phyloP scores from a whole-genome alignment of 2,888 invertebrate species.

The Timema podura region DNA sequence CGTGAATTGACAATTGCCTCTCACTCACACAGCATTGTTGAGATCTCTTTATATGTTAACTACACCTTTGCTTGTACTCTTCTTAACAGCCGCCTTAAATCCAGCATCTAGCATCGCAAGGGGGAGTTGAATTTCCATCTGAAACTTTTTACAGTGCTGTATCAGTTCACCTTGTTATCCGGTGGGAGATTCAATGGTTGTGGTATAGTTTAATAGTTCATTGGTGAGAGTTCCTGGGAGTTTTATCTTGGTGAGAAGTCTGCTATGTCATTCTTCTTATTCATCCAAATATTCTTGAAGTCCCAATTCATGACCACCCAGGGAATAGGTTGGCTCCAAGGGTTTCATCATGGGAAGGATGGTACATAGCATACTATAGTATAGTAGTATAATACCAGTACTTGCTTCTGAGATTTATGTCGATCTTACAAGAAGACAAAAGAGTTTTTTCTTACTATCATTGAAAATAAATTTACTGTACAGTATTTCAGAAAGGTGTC shows the following conservation, averaged over 20 bases:
- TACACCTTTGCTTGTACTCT: background rate
- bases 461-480: conserved; percentile 3
- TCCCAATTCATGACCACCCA: too few relatives aligned
- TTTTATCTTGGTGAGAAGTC: too few relatives aligned
- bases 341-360: too few relatives aligned
- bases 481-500: background rate
- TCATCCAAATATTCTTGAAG: too few relatives aligned
- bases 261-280: too few relatives aligned
- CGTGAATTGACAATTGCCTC: background rate
- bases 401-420: background rate
- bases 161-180: background rate
- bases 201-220: too few relatives aligned
- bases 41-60: background rate
- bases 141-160: background rate
- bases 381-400: too few relatives aligned
- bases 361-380: too few relatives aligned
- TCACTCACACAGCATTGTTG: background rate
- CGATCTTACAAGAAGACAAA: too few relatives aligned
- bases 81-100: background rate
- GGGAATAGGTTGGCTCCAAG: too few relatives aligned
- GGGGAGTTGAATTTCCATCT: background rate
- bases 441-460: background rate
- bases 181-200: too few relatives aligned
- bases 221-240: too few relatives aligned
- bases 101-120: background rate